Conservation (phyloP, 2,113 vertebrate species). For the Pteropus alecto region DNA sequence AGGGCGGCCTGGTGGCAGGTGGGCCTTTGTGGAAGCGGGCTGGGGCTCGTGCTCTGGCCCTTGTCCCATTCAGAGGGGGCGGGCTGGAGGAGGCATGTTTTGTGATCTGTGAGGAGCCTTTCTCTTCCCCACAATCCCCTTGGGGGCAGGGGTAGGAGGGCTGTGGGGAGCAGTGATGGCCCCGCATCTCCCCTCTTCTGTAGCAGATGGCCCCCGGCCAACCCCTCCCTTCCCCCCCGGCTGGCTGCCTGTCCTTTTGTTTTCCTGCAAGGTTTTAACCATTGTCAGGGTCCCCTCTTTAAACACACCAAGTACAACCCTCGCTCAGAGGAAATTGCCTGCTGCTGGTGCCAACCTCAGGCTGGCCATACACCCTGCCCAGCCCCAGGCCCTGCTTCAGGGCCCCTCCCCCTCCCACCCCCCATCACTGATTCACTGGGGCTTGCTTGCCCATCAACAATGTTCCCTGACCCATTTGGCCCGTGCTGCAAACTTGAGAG, state of each 20-base stretch:
- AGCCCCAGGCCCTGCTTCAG: neutral
- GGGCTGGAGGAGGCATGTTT: slow-evolving; percentile 77
- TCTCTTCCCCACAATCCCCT: slow-evolving; percentile 58
- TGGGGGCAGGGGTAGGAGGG: neutral
- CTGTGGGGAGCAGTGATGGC: accelerated
- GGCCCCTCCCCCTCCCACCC: no score
- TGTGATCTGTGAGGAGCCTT: slow-evolving; percentile 77
- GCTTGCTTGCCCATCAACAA: neutral
- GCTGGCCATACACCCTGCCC: neutral
- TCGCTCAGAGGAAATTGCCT: neutral
- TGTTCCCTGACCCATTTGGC: neutral
- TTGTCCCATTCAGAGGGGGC: slow-evolving; percentile 66
- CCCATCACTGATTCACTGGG: neutral
- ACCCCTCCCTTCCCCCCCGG: neutral
- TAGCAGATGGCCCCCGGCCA: slow-evolving; percentile 57
- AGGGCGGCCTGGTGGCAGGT: slow-evolving; percentile 81
- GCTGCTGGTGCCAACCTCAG: neutral
- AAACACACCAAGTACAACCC: slow-evolving; percentile 32
- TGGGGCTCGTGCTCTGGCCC: slow-evolving; percentile 31
- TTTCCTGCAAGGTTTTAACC: slow-evolving; percentile 33
- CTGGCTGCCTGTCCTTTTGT: slow-evolving; percentile 47
- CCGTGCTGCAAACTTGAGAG: neutral
- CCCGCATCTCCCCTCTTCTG: neutral
- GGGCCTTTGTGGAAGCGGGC: slow-evolving; percentile 61
- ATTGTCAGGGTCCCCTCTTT: slow-evolving; percentile 16